Conservation (phyloP, 2,113 vertebrate genomes). For the Aegotheles bennettii region DNA sequence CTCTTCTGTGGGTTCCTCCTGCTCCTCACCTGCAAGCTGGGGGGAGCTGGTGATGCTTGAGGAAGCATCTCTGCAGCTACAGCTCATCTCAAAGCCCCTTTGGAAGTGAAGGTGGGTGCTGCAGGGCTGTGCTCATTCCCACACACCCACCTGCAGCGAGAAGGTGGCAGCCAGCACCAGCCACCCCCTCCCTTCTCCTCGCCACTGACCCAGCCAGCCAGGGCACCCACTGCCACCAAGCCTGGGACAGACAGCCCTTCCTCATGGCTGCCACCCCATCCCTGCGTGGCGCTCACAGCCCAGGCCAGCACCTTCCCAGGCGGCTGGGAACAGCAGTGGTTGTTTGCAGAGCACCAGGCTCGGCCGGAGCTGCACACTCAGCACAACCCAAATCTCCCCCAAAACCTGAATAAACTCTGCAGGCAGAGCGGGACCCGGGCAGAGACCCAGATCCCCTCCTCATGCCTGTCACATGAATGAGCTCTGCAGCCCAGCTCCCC, state of each 20-base stretch:
- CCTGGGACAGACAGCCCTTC: no score
- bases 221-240: background rate
- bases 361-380: background rate
- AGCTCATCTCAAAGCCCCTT: background rate
- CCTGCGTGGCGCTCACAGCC: no score
- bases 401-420: background rate
- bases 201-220: background rate
- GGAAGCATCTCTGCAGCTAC: rapidly evolving
- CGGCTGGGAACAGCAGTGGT: background rate
- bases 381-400: constrained; percentile 25
- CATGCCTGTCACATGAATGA: constrained; percentile 59
- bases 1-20: background rate
- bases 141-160: background rate
- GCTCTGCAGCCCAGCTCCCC: constrained; percentile 12
- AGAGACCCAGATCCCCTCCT: constrained; percentile 44
- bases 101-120: background rate
- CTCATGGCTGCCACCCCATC: no score
- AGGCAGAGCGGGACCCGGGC: background rate
- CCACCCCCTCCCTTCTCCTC: background rate
- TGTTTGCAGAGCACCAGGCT: constrained; percentile 31
- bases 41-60: background rate
- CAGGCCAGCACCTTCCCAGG: rapidly evolving
- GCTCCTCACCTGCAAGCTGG: background rate
- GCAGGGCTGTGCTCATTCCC: background rate
- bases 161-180: background rate